Evolutionary conservation across 1,140 invertebrate genomes (phyloP).

Genomic region (Scaptodrosophila lebanonensis): DNA sequence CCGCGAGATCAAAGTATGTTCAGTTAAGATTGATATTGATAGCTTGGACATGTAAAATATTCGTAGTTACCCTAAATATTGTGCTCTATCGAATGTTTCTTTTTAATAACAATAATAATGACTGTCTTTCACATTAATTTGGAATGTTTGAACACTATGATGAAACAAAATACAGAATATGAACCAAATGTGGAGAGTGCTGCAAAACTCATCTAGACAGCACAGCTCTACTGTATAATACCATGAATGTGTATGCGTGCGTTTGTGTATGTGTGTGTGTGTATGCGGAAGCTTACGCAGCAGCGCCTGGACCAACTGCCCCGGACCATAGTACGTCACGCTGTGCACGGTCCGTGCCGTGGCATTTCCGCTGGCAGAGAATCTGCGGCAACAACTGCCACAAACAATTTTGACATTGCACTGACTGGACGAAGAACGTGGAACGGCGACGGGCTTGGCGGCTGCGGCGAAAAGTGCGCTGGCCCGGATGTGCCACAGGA

Average conservation of each 20-base stretch:
- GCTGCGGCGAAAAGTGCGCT: slow-evolving; percentile 17
- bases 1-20: too few relatives aligned
- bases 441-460: neutral
- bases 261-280: neutral
- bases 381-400: slow-evolving; percentile 65
- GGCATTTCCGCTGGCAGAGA: slow-evolving; percentile 62
- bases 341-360: slow-evolving; percentile 22
- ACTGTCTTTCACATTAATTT: too few relatives aligned
- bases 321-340: neutral
- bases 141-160: too few relatives aligned
- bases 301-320: neutral
- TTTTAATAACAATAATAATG: too few relatives aligned
- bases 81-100: too few relatives aligned
- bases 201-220: too few relatives aligned
- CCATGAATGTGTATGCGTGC: neutral
- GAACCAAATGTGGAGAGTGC: too few relatives aligned
- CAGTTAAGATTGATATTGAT: too few relatives aligned
- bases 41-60: too few relatives aligned
- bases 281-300: slow-evolving; percentile 13
- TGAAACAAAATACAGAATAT: too few relatives aligned
- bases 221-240: too few relatives aligned
- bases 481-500: slow-evolving; percentile 66
- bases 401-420: slow-evolving; percentile 70
- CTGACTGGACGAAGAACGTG: slow-evolving; percentile 23
- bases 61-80: too few relatives aligned